A percentile compares a stretch with the other conserved stretches of the same genome.
Conservation (phyloP, 2,888 invertebrate genomes). For the Hipparchia semele region DNA sequence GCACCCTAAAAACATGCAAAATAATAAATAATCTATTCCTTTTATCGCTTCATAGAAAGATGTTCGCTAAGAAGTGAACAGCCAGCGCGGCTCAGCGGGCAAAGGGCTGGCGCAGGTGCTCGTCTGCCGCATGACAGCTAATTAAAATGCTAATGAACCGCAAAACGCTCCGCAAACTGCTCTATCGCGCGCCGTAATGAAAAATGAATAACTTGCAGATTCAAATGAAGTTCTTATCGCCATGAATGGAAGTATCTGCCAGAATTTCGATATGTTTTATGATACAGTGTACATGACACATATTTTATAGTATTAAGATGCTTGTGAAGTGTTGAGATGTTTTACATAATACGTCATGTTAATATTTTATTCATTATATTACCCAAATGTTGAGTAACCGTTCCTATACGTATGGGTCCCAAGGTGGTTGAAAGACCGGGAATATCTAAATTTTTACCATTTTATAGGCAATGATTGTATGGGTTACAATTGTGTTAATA, state of each 20-base stretch:
- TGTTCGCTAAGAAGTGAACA: slow-evolving; percentile 39
- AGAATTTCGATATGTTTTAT: not conserved
- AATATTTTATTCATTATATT: no score
- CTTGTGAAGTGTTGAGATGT: no score
- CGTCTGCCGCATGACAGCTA: slow-evolving; percentile 56
- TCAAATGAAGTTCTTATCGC: slow-evolving; percentile 14
- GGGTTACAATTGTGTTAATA: no score
- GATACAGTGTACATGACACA: no score
- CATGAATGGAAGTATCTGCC: not conserved
- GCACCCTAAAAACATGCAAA: not conserved
- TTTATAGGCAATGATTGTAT: no score
- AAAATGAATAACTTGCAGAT: slow-evolving; percentile 32
- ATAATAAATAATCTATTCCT: slow-evolving; percentile 8
- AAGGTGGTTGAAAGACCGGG: no score
- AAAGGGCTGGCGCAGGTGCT: slow-evolving; percentile 44
- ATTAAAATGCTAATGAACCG: slow-evolving; percentile 78
- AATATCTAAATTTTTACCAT: no score
- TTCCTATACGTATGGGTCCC: no score
- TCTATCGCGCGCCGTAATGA: slow-evolving; percentile 28
- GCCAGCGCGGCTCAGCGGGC: slow-evolving; percentile 35
- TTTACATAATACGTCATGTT: no score
- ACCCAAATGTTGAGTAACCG: no score
- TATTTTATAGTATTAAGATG: no score
- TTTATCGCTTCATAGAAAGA: slow-evolving; percentile 33
- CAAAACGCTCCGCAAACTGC: slow-evolving; percentile 41